Conservation (phyloP, 1,140 invertebrate genomes). For the Cydia pomonella region DNA sequence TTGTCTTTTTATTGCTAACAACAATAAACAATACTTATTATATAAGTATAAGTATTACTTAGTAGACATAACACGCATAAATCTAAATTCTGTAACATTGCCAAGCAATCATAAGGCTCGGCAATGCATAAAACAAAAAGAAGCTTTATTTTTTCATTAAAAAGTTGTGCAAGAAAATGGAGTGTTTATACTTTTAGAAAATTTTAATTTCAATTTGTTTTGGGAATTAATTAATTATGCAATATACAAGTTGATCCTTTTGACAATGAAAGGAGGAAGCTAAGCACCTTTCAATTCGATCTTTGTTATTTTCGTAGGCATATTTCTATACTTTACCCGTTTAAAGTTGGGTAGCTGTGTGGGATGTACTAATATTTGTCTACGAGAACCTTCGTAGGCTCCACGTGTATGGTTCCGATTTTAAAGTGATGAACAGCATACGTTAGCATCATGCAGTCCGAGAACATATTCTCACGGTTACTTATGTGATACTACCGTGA, state of each 20-base stretch:
- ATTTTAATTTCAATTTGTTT: neutral
- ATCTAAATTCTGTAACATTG: neutral
- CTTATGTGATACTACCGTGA: too few species aligned
- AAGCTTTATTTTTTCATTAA: neutral
- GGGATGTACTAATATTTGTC: neutral
- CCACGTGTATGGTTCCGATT: too few species aligned
- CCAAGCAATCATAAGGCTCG: neutral
- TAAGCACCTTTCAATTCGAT: neutral
- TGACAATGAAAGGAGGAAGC: neutral
- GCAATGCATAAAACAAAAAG: neutral
- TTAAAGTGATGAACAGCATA: too few species aligned
- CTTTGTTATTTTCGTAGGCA: neutral
- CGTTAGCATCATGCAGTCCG: too few species aligned
- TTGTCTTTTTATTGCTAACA: too few species aligned
- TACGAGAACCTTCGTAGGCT: neutral
- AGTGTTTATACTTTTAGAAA: neutral
- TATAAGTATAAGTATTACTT: too few species aligned
- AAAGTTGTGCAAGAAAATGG: neutral
- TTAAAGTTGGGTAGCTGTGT: too few species aligned
- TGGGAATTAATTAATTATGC: neutral
- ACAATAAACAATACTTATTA: too few species aligned
- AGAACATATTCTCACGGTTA: too few species aligned
- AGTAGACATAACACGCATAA: too few species aligned
- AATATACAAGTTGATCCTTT: neutral
- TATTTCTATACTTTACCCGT: neutral